Percentiles rank a stretch among this genome's conserved stretches.
phyloP scores from a whole-genome alignment of 2,888 invertebrate genomes.

The Dryococelus australis region DNA sequence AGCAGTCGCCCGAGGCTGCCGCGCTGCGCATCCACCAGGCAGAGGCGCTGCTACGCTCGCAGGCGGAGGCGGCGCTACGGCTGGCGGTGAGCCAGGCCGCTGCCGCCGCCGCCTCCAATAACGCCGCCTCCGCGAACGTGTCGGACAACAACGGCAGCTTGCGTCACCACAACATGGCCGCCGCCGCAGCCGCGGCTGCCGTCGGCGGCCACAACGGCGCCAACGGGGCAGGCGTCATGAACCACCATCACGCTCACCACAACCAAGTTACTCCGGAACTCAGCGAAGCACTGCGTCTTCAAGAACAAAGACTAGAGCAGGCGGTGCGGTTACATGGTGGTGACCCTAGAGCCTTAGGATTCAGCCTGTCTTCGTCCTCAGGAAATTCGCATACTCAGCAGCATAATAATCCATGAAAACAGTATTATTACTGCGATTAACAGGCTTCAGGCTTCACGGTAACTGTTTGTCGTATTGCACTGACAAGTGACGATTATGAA shows the following conservation, averaged over 20 bases:
- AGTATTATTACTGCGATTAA: constrained; percentile 36
- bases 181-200: constrained; percentile 26
- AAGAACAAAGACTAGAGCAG: constrained; percentile 83
- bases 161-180: constrained; percentile 56
- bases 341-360: constrained; percentile 81
- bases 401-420: constrained; percentile 42
- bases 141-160: constrained; percentile 71
- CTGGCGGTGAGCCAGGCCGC: constrained; percentile 78
- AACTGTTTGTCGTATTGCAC: background rate
- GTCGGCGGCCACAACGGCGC: constrained; percentile 13
- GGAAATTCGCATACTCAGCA: constrained; percentile 42
- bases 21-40: constrained; percentile 67
- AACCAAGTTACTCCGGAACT: constrained; percentile 72
- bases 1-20: constrained; percentile 57
- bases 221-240: constrained; percentile 58
- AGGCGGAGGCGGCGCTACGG: constrained; percentile 84
- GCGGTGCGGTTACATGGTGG: constrained; percentile 77
- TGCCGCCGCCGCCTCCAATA: constrained; percentile 59
- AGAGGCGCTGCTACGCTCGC: constrained; percentile 78
- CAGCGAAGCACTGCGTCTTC: constrained; percentile 63
- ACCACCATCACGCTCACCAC: constrained; percentile 50
- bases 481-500: background rate
- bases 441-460: constrained; percentile 33
- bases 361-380: constrained; percentile 64
- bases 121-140: constrained; percentile 55